phyloP scores from a whole-genome alignment of 2,888 invertebrate species.

The Rhopalosiphum nymphaeae region DNA sequence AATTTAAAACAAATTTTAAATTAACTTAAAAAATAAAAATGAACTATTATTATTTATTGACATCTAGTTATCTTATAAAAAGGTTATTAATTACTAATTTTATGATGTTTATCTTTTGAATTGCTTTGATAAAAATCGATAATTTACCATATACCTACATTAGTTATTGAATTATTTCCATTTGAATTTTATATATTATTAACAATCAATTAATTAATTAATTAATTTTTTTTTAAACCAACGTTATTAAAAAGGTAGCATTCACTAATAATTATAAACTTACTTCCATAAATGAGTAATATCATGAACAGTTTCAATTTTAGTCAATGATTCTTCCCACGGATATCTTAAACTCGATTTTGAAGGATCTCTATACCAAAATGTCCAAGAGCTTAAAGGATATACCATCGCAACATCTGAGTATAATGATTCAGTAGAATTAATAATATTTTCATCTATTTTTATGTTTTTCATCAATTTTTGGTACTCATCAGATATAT shows the following conservation, averaged over 20 bases:
- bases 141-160: not conserved
- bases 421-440: not conserved
- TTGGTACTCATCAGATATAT: not conserved
- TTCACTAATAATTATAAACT: not conserved
- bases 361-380: conserved; percentile 44
- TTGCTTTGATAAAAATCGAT: not conserved
- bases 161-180: not conserved
- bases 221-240: not conserved
- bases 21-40: not conserved
- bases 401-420: conserved; percentile 24
- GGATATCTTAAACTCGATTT: not conserved
- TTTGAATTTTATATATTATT: not conserved
- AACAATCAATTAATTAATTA: not conserved
- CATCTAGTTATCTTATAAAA: not conserved
- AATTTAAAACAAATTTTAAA: not conserved
- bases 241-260: not conserved
- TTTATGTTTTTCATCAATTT: not conserved
- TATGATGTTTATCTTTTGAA: not conserved
- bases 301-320: conserved; percentile 47
- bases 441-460: not conserved
- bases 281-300: conserved; percentile 47
- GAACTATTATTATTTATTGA: not conserved
- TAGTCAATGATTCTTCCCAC: conserved; percentile 43
- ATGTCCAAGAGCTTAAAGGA: conserved; percentile 44
- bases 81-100: not conserved